phyloP scores from a whole-genome alignment of 1,140 invertebrate genomes.

The Saccostrea cuccullata region DNA sequence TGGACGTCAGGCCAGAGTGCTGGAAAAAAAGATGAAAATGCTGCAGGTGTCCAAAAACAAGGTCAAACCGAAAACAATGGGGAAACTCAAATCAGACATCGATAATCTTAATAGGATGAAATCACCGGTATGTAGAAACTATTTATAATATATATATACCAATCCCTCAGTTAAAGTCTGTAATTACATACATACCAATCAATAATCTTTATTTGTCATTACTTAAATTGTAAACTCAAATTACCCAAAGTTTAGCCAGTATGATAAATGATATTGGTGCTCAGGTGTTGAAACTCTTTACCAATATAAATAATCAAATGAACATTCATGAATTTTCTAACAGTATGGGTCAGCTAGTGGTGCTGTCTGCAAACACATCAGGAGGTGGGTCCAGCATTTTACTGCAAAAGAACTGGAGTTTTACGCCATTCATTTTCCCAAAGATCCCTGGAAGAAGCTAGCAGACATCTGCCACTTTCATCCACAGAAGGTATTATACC shows the following conservation, averaged over 20 bases:
- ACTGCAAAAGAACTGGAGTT: conserved; percentile 72
- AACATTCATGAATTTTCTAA: conserved; percentile 36
- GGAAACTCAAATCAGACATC: conserved; percentile 74
- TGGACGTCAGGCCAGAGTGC: conserved; percentile 65
- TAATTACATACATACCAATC: too few relatives aligned
- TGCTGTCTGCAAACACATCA: conserved; percentile 71
- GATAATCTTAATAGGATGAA: conserved; percentile 73
- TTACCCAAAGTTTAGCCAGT: not conserved
- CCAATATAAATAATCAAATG: too few relatives aligned
- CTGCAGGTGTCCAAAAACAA: conserved; percentile 70
- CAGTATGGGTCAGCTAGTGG: conserved; percentile 73
- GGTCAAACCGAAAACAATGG: conserved; percentile 68
- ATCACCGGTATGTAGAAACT: conserved; percentile 69
- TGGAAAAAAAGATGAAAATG: conserved; percentile 74
- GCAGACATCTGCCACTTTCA: conserved; percentile 76
- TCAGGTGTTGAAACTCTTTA: too few relatives aligned
- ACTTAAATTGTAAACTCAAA: not conserved
- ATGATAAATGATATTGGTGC: not conserved
- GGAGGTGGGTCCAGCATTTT: conserved; percentile 69
- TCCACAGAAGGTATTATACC: conserved; percentile 65
- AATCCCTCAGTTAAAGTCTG: too few relatives aligned
- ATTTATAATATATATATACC: too few relatives aligned
- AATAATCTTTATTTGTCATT: too few relatives aligned
- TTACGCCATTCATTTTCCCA: conserved; percentile 72
- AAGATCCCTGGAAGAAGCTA: conserved; percentile 76